A percentile compares a stretch with the other conserved stretches of the same genome.
phyloP scores from a whole-genome alignment of 2,888 invertebrate genomes.

The Nemoura dubitans region DNA sequence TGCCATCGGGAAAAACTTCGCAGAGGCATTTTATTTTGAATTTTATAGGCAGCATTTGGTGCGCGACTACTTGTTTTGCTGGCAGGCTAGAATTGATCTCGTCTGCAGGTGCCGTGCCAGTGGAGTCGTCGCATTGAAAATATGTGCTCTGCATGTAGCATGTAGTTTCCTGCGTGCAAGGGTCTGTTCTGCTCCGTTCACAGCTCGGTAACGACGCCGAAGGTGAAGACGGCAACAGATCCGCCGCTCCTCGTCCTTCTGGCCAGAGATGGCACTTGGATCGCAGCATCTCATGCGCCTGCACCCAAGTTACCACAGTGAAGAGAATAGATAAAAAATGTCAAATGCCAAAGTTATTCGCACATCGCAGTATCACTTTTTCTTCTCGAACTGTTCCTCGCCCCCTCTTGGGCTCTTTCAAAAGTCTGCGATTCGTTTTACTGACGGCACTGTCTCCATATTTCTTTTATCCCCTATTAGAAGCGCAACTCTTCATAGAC shows the following conservation, averaged over 20 bases:
- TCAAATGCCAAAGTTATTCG: constrained; percentile 2
- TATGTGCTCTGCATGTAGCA: background rate
- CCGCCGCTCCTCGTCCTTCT: background rate
- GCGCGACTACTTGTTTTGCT: background rate
- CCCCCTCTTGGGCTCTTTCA: background rate
- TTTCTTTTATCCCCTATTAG: constrained; percentile 3
- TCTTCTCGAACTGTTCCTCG: background rate
- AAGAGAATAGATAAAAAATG: background rate
- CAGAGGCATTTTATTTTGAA: constrained; percentile 10
- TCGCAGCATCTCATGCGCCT: background rate
- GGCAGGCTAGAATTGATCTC: background rate
- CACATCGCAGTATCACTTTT: background rate
- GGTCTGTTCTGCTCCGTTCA: background rate
- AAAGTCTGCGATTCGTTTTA: constrained; percentile 14
- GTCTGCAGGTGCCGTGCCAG: constrained; percentile 1
- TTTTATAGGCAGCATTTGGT: constrained; percentile 3
- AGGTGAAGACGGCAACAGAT: background rate
- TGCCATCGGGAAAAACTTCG: constrained; percentile 4
- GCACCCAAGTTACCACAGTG: background rate
- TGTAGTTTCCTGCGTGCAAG: background rate
- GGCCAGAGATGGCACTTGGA: background rate
- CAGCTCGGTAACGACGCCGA: background rate
- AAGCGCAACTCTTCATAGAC: background rate
- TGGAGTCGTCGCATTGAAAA: background rate
- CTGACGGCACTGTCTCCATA: background rate